phyloP scores from a whole-genome alignment of 2,113 vertebrate genomes.

The Gasterosteus nipponicus region DNA sequence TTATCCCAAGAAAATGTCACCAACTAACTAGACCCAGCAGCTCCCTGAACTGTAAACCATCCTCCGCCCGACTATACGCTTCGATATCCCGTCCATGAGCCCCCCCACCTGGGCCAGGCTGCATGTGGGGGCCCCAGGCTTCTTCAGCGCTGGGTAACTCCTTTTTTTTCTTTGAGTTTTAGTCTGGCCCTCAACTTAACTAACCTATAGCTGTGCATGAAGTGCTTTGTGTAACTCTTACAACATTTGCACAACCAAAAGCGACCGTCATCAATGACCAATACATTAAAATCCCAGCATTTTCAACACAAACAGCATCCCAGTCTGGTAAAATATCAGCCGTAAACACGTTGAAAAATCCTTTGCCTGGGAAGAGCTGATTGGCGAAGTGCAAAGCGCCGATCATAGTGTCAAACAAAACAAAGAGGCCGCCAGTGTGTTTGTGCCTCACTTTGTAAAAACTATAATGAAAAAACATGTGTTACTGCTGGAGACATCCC shows the following conservation, averaged over 20 bases:
- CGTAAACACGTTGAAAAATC: constrained; percentile 36
- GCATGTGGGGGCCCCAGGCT: no score
- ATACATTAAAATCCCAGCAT: background rate
- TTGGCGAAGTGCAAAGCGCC: constrained; percentile 52
- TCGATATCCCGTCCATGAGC: no score
- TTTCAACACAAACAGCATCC: background rate
- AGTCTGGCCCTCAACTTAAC: background rate
- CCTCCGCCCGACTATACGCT: no score
- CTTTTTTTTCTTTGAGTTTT: no score
- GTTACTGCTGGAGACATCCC: constrained; percentile 41
- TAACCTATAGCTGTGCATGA: background rate
- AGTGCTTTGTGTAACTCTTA: background rate
- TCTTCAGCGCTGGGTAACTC: no score
- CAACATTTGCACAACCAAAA: constrained; percentile 2
- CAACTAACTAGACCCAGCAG: no score
- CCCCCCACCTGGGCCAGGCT: no score
- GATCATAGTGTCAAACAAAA: constrained; percentile 59
- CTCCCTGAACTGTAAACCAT: no score
- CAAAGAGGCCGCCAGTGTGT: constrained; percentile 53
- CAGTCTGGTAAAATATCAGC: constrained; percentile 32
- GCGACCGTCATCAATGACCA: background rate
- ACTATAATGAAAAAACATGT: constrained; percentile 45
- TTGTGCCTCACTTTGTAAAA: constrained; percentile 39
- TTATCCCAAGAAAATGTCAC: no score
- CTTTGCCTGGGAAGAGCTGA: constrained; percentile 45